A percentile compares a stretch with the other conserved stretches of the same genome.
Conservation (phyloP, 2,113 vertebrate species). For the Eretmochelys imbricata region DNA sequence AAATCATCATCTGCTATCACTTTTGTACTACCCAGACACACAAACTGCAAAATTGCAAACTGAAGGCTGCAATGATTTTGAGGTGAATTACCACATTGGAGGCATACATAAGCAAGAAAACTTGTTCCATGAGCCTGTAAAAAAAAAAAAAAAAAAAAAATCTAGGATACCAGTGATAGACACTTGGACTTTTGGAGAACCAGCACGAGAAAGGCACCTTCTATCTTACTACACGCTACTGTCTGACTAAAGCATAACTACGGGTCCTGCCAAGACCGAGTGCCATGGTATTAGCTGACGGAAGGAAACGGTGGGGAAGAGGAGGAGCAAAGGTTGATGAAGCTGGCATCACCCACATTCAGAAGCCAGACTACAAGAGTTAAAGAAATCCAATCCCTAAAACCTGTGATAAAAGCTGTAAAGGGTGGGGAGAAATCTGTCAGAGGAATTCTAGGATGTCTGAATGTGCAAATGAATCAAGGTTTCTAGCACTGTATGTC, state of each 20-base stretch:
- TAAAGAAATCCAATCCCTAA: accelerated
- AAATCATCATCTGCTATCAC: constrained; percentile 41
- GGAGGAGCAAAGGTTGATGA: background rate
- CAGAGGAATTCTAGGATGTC: background rate
- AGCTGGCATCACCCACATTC: background rate
- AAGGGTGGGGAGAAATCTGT: background rate
- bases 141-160: background rate
- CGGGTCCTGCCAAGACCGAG: accelerated
- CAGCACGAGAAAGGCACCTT: background rate
- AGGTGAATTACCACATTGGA: background rate
- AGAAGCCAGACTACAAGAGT: background rate
- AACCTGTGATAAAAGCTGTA: background rate
- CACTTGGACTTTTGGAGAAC: background rate
- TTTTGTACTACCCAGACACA: background rate
- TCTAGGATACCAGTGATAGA: background rate
- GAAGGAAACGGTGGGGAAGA: background rate
- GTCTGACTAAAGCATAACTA: background rate
- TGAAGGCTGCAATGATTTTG: constrained; percentile 26
- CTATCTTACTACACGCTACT: background rate
- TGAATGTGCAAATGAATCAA: background rate
- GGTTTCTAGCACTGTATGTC: background rate
- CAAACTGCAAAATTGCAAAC: background rate
- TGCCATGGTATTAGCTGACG: background rate
- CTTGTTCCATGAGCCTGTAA: background rate
- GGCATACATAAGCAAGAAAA: background rate